A percentile compares a stretch with the other conserved stretches of the same genome.
Conservation (phyloP, 1,140 invertebrate species). For the Leptopilina clavipes region DNA sequence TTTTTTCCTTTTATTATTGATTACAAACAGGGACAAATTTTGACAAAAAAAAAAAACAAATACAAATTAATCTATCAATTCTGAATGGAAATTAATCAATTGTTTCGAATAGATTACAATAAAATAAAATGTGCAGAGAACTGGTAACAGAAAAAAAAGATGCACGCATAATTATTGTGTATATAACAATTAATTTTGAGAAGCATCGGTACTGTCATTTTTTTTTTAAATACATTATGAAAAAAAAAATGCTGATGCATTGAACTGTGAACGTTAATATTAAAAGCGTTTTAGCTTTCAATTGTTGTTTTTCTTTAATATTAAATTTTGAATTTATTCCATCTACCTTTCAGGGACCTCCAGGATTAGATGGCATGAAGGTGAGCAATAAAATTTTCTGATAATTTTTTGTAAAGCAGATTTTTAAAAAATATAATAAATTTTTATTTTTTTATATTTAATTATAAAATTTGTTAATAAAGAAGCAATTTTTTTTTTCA, state of each 20-base stretch:
- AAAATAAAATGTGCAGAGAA: neutral
- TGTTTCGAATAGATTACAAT: neutral
- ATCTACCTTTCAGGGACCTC: constrained; percentile 78
- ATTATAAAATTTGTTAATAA: too few species aligned
- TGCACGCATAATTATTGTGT: constrained; percentile 9
- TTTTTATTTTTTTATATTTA: too few species aligned
- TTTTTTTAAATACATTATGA: constrained; percentile 40
- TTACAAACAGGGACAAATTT: too few species aligned
- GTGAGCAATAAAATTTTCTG: constrained; percentile 71
- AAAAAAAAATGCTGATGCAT: constrained; percentile 49
- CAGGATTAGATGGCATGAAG: constrained; percentile 82
- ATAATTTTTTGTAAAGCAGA: neutral
- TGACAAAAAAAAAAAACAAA: too few species aligned
- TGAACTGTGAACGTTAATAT: constrained; percentile 53
- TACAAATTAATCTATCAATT: neutral
- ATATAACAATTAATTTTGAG: constrained; percentile 13
- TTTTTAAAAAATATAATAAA: neutral
- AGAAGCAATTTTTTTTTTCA: constrained; percentile 48
- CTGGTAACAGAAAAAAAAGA: neutral
- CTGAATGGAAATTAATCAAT: neutral
- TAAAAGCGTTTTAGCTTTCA: constrained; percentile 53
- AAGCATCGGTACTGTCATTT: constrained; percentile 33
- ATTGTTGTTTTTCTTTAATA: constrained; percentile 48
- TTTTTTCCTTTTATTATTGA: too few species aligned
- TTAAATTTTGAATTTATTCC: constrained; percentile 72